Base-by-base conservation (phyloP, 2,888 invertebrate genomes). In the Cheiracanthium punctorium region DNA sequence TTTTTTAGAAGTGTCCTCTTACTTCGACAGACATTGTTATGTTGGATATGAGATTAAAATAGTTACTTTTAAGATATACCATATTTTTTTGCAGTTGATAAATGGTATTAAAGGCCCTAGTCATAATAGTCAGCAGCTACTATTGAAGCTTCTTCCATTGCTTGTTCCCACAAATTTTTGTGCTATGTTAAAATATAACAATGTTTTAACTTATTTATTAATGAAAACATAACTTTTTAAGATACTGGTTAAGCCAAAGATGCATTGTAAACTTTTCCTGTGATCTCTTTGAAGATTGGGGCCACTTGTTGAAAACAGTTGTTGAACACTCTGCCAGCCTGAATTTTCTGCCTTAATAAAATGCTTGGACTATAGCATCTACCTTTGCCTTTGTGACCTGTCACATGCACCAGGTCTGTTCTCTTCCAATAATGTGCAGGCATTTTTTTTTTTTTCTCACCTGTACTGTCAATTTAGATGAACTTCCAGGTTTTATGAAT, bases 271-370 rank as follows among this genome's bases (percentile, higher is more conserved):
- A 74, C 64, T 67, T 48, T 69, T 82, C 74, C 88, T 88, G 80
- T 88, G 88, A 86, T 86, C 82, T 88, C 88, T 85, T 80, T 81
- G 77, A 88, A 75, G 80, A 86, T 76, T 86, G 88, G 88, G 88
- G 88, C 88, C 88, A 88, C 86, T 88, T 88, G 88, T 88, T 88
- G 80, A 80, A 74, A 88, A 85, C 75, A 88, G 85, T 88, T 88
- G 88, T 88, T 88, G 81, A 88, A 73, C 80, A 81, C 82, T 82
- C 70, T 82, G 85, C 85, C 88, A 85, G 81, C 88, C 79, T 88
- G 85, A 85, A 85, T 70, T 80, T 80, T 82, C 80, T 88, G 88
- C 88, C 88, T 88, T 85, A 88, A 67, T 77, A 69, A 77, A 76
- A 76, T 82, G 82, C 79, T 87, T 82, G 79, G 72, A 87, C 82